Conservation (phyloP, 2,888 invertebrate species). For the Melikaiella ostensackeni region DNA sequence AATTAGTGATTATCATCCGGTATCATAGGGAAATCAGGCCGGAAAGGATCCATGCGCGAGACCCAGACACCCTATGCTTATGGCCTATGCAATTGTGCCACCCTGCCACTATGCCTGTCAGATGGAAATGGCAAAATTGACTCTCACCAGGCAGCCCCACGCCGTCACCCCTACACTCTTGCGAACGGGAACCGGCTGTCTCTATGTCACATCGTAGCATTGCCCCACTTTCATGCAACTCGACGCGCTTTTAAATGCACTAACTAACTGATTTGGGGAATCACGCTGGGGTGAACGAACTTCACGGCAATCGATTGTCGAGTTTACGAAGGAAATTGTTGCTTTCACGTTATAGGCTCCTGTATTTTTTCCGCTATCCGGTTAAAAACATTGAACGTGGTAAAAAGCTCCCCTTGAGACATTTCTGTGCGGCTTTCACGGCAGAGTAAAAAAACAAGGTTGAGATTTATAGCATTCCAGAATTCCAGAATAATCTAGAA, state of each 20-base stretch:
- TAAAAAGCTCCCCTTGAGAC: background rate
- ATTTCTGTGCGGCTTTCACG: background rate
- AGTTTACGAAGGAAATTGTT: conserved; percentile 5
- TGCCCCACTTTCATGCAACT: conserved; percentile 52
- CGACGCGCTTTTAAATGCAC: conserved; percentile 53
- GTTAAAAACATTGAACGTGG: background rate
- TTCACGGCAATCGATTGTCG: conserved; percentile 20
- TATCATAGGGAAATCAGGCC: conserved; percentile 27
- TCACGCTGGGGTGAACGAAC: conserved; percentile 40
- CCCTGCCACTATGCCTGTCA: conserved; percentile 11
- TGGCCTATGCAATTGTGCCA: background rate
- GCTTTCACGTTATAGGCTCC: background rate
- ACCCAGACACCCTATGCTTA: background rate
- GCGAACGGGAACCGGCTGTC: background rate
- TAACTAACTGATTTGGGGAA: conserved; percentile 53
- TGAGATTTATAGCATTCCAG: background rate
- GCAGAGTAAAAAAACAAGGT: background rate
- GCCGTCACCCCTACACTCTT: background rate
- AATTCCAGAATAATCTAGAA: no score
- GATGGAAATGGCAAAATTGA: conserved; percentile 45
- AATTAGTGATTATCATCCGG: conserved; percentile 64
- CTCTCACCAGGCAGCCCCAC: background rate
- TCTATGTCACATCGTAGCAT: conserved; percentile 32
- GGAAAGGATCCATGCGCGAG: conserved; percentile 34
- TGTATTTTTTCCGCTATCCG: background rate